Evolutionary conservation across 2,113 vertebrate genomes (phyloP).

Genomic region (Cochlearius cochlearius): DNA sequence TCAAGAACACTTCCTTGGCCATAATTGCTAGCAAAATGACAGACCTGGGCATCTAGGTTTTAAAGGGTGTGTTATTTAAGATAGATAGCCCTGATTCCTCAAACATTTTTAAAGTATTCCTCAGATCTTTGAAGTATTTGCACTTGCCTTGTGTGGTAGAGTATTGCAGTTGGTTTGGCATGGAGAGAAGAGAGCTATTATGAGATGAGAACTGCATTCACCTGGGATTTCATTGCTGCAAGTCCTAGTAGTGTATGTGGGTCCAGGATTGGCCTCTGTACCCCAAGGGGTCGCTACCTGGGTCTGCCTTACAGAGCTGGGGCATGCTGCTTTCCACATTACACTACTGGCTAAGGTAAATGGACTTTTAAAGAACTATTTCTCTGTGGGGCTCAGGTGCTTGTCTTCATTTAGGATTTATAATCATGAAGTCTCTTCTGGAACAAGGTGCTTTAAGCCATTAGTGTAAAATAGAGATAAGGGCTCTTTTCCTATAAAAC

Average conservation of each 20-base stretch:
- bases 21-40: not conserved
- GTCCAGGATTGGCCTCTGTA: not conserved
- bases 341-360: not conserved
- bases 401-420: not conserved
- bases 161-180: not conserved
- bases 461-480: not conserved
- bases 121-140: not conserved
- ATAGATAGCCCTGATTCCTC: not conserved
- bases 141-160: not conserved
- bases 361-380: not conserved
- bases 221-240: not conserved
- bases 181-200: not conserved
- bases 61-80: not conserved
- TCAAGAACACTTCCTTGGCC: not conserved
- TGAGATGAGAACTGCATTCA: not conserved
- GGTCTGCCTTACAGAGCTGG: not conserved
- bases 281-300: fast-evolving
- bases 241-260: not conserved
- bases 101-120: not conserved
- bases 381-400: not conserved
- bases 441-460: not conserved
- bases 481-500: not conserved
- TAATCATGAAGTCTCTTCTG: not conserved
- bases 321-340: not conserved
- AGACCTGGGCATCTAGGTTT: not conserved